Evolutionary conservation across 2,888 invertebrate species (phyloP).

Genomic region (Cosmopolites sordidus): DNA sequence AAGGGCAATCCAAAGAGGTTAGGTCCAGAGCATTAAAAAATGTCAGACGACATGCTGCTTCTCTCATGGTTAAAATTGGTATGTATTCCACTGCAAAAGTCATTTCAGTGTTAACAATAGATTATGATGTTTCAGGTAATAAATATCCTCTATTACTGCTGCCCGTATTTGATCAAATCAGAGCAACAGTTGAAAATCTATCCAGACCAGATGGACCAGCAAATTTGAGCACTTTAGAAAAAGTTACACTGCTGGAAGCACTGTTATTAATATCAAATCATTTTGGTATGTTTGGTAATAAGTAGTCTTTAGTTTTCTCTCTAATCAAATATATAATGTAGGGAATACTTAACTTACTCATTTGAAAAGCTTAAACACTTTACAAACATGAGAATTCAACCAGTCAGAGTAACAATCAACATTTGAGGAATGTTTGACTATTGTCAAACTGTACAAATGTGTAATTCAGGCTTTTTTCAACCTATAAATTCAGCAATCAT

Average conservation of each 20-base stretch:
- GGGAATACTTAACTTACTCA: too few species aligned
- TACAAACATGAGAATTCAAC: too few species aligned
- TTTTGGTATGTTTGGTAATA: constrained; percentile 55
- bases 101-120: too few species aligned
- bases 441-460: too few species aligned
- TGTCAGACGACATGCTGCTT: constrained; percentile 83
- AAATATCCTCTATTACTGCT: constrained; percentile 81
- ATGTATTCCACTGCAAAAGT: too few species aligned
- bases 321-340: too few species aligned
- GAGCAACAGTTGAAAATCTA: constrained; percentile 68
- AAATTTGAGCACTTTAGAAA: constrained; percentile 75
- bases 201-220: constrained; percentile 60
- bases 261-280: constrained; percentile 81
- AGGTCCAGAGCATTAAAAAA: constrained; percentile 75
- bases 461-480: too few species aligned
- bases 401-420: too few species aligned
- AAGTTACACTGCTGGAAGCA: constrained; percentile 71
- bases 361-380: too few species aligned
- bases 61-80: constrained; percentile 77
- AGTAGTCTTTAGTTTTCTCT: too few species aligned
- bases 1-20: constrained; percentile 57
- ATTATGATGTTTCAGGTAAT: constrained; percentile 57
- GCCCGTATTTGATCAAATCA: constrained; percentile 82
- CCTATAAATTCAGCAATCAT: too few species aligned
- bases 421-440: too few species aligned